Evolutionary conservation across 2,113 vertebrate genomes (phyloP).

Genomic region (Burhinus bistriatus): DNA sequence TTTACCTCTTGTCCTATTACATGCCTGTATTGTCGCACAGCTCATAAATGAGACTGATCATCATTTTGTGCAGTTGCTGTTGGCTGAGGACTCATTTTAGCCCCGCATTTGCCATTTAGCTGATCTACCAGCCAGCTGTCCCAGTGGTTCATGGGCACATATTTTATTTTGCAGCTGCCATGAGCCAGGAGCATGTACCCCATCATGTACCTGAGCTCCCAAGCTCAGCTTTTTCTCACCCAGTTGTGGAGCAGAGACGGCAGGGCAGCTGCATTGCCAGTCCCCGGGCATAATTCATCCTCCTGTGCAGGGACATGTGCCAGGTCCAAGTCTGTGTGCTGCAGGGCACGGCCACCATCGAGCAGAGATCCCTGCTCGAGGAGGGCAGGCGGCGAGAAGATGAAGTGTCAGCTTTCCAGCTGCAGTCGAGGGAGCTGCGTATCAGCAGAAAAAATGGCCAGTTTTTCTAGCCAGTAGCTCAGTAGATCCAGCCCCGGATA

Average conservation of each 20-base stretch:
- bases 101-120: not conserved
- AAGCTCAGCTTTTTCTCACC: not conserved
- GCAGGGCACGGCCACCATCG: fast-evolving
- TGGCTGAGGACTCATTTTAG: not conserved
- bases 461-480: not conserved
- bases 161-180: not conserved
- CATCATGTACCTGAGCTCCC: fast-evolving
- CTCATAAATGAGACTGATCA: not conserved
- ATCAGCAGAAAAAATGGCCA: not conserved
- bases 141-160: fast-evolving
- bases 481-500: not conserved
- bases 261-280: not conserved
- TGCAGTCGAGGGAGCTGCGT: not conserved
- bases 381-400: fast-evolving
- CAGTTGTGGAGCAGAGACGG: not conserved
- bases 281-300: fast-evolving
- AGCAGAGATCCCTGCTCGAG: not conserved
- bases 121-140: not conserved
- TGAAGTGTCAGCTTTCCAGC: not conserved
- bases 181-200: not conserved
- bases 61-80: not conserved
- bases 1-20: not conserved
- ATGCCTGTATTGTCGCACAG: not conserved
- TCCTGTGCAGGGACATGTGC: fast-evolving
- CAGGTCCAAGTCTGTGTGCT: not conserved